phyloP scores from a whole-genome alignment of 2,113 vertebrate genomes.

The Orientallactaga bullata region DNA sequence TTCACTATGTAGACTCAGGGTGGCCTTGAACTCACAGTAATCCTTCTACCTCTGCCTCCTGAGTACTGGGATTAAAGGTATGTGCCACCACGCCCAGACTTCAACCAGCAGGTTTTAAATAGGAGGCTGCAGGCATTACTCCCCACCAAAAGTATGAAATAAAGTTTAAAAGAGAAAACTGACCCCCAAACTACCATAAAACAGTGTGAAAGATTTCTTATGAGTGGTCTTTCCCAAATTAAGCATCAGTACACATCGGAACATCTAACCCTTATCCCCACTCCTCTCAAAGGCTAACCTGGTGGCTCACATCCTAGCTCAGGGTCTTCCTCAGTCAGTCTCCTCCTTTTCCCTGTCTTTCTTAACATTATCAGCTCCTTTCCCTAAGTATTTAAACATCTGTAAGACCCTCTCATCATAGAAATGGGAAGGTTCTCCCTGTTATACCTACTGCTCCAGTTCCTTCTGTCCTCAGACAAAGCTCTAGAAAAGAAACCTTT shows the following conservation, averaged over 20 bases:
- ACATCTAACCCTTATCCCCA: neutral
- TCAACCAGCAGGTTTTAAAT: neutral
- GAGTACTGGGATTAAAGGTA: no score
- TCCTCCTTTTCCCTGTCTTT: neutral
- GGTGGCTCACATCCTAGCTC: neutral
- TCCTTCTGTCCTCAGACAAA: neutral
- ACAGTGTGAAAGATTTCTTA: neutral
- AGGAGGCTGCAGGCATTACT: neutral
- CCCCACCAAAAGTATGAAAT: slow-evolving; percentile 2
- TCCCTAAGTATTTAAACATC: neutral
- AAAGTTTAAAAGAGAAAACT: slow-evolving; percentile 16
- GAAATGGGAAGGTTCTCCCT: neutral
- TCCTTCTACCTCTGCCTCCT: no score
- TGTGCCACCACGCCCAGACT: no score
- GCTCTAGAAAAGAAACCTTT: neutral
- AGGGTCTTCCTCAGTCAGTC: neutral
- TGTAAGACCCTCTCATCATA: slow-evolving; percentile 27
- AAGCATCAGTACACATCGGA: neutral
- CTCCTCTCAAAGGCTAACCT: neutral
- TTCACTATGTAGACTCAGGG: no score
- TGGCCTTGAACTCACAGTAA: no score
- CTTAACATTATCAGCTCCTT: neutral
- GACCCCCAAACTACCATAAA: slow-evolving; percentile 4
- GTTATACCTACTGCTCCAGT: neutral
- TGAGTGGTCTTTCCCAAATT: neutral